These are phyloP conservation scores for Scelioninae gen. 1 DNA, from an alignment of 2,888 invertebrate species.

Conservation along the genomic window DNA sequence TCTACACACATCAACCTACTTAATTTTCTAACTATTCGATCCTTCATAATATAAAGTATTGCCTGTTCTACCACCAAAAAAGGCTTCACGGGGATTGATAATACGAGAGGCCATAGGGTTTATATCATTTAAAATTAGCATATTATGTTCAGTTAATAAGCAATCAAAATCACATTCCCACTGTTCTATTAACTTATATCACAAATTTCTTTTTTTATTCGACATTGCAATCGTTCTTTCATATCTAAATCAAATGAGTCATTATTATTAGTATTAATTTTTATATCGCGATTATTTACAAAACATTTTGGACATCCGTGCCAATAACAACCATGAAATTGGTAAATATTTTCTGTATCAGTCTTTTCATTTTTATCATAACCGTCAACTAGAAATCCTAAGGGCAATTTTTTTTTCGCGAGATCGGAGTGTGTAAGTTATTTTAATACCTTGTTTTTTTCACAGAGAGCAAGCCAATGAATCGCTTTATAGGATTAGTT, in stretches of 20 bases:
- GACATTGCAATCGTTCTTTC: constrained; percentile 11
- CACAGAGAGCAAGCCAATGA: constrained; percentile 63
- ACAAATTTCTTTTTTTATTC: neutral
- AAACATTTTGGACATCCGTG: constrained; percentile 36
- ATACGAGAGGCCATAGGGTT: no score
- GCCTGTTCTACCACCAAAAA: no score
- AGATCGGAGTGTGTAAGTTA: constrained; percentile 16
- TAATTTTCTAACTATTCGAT: no score
- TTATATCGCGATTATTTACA: constrained; percentile 4
- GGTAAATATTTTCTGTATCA: constrained; percentile 12
- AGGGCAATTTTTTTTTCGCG: constrained; percentile 27
- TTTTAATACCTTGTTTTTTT: neutral
- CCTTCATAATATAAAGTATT: no score
- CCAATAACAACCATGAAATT: constrained; percentile 49
- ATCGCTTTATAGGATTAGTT: constrained; percentile 73
- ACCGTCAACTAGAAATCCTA: constrained; percentile 31
- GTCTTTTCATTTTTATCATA: constrained; percentile 22
- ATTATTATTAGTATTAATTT: neutral
- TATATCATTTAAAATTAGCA: neutral
- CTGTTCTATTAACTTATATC: no score
- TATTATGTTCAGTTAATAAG: neutral
- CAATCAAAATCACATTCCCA: constrained; percentile 33
- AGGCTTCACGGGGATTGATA: no score
- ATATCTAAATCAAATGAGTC: constrained; percentile 12
- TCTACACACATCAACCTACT: no score